phyloP scores from a whole-genome alignment of 2,113 vertebrate genomes.

The Loxodonta africana region DNA sequence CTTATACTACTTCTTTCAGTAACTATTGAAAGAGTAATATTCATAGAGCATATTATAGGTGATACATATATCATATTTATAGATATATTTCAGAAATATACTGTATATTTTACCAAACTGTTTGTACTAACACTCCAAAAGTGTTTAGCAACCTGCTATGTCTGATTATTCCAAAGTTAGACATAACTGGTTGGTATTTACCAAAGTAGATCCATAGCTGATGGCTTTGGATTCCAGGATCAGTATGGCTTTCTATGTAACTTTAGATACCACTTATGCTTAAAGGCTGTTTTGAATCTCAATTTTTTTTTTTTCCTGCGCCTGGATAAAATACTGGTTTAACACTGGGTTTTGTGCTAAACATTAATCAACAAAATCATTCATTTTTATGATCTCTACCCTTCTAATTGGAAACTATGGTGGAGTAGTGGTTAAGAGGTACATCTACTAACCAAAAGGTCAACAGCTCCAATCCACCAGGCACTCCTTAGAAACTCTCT shows the following conservation, averaged over 20 bases:
- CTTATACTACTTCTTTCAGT: neutral
- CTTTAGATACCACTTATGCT: neutral
- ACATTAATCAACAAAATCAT: neutral
- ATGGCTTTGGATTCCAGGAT: neutral
- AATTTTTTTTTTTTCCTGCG: neutral
- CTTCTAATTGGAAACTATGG: neutral
- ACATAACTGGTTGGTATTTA: neutral
- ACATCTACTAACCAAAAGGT: too few species aligned
- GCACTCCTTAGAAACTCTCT: too few species aligned
- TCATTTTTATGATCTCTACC: neutral
- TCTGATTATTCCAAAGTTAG: neutral
- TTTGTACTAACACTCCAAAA: neutral
- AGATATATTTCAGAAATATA: neutral
- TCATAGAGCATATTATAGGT: neutral
- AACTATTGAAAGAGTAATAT: constrained; percentile 1
- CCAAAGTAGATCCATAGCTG: neutral
- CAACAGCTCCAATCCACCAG: too few species aligned
- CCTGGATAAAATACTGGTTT: neutral
- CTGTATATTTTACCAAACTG: neutral
- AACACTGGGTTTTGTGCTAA: neutral
- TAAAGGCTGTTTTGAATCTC: neutral
- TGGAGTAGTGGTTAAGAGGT: too few species aligned
- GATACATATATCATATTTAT: too few species aligned
- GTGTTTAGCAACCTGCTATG: neutral
- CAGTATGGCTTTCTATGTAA: neutral